These are phyloP conservation scores for Stenopsyche tienmushanensis DNA, from an alignment of 1,140 invertebrate genomes.

Conservation along the genomic window DNA sequence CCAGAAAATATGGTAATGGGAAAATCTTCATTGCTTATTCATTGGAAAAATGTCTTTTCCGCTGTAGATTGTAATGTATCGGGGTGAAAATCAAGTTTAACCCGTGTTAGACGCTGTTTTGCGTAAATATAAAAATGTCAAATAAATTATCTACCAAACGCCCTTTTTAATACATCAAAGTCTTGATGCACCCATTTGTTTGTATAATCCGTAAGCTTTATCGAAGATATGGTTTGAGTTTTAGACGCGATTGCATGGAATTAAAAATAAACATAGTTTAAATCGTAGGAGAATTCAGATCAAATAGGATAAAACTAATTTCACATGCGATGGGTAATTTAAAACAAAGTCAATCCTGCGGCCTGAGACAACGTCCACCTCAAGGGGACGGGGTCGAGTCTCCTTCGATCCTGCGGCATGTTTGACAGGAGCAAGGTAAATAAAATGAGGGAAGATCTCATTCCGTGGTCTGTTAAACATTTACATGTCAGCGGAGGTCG, in stretches of 20 bases:
- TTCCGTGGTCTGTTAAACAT: slow-evolving; percentile 43
- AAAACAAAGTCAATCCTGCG: neutral
- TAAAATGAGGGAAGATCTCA: slow-evolving; percentile 43
- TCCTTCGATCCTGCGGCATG: slow-evolving; percentile 14
- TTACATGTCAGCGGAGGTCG: slow-evolving; percentile 41
- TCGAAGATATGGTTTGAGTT: too few relatives aligned
- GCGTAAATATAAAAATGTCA: too few relatives aligned
- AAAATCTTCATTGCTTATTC: slow-evolving; percentile 40
- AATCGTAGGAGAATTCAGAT: neutral
- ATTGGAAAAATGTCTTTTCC: slow-evolving; percentile 37
- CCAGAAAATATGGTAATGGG: slow-evolving; percentile 38
- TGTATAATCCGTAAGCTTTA: too few relatives aligned
- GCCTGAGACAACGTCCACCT: slow-evolving; percentile 8
- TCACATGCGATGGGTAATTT: slow-evolving; percentile 24
- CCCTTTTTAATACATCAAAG: too few relatives aligned
- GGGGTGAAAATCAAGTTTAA: slow-evolving; percentile 15
- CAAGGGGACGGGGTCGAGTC: slow-evolving; percentile 14
- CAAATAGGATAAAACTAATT: slow-evolving; percentile 24
- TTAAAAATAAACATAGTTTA: neutral
- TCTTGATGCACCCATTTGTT: too few relatives aligned
- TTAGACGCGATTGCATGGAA: neutral
- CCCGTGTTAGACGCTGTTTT: too few relatives aligned
- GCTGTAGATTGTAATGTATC: slow-evolving; percentile 21
- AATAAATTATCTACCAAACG: too few relatives aligned
- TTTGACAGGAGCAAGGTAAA: slow-evolving; percentile 41